Base-by-base conservation (phyloP, 2,113 vertebrate species). In the Loxodonta africana region DNA sequence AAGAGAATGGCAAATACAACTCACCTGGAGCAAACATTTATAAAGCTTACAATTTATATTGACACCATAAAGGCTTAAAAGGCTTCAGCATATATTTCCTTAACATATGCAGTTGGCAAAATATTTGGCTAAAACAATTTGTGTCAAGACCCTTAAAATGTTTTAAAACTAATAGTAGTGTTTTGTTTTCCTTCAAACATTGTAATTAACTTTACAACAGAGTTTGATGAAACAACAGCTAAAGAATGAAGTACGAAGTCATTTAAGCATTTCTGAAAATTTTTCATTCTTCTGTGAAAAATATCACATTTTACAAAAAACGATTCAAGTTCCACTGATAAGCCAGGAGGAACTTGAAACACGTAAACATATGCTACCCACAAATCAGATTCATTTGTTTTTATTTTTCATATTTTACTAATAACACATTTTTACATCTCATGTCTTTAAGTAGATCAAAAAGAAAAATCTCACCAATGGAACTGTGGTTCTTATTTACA, bases 321-420 rank as follows among this genome's bases (percentile, higher is more conserved):
- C 46, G 44, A 37, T 78, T 71, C 30, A 80, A 17, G 60, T 77
- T 83, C 62, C 69, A n/a, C 88, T 44, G 44, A 63, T 88, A 71
- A 85, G 26, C n/a, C 33, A 48, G 10, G 25, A 78, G 17, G 41
- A 89, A 78, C 10, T 46, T n/a, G 15, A 41, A 77, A 83, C 51
- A 69, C 23, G 51, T 51, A 90, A 30, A 69, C n/a, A 71, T 5
- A 71, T 33, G 15, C 87, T 71, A 80, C 3, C 2, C 12, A 51
- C 0, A 95, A 89, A 44, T 28, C 15, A 77, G 76, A 73, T 63
- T 62, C 37, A 85, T 51, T 95, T 20, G 44, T 51, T 91, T 71
- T 73, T 51, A 71, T 28, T 48, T 90, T 78, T 60, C 48, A 71
- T 62, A 90, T 90, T 93, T 80, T 53, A 83, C 80, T 83, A 93